Evolutionary conservation across 2,888 invertebrate species (phyloP).

Genomic region (Pocota personata): DNA sequence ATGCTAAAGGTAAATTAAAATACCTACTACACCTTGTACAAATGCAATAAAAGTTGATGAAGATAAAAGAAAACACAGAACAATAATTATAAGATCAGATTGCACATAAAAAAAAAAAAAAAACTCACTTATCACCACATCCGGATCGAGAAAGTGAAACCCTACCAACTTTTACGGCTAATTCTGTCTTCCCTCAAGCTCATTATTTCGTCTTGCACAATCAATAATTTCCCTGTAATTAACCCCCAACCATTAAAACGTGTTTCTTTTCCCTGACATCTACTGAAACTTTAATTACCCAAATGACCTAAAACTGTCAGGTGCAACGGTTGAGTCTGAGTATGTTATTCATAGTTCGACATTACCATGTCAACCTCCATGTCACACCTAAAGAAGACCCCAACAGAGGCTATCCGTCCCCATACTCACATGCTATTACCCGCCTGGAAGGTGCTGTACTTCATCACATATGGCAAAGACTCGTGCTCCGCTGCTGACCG

Average conservation of each 20-base stretch:
- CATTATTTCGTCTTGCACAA: not conserved
- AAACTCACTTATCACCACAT: not conserved
- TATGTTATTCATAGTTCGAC: not conserved
- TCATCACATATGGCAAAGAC: conserved; percentile 79
- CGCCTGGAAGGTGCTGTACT: conserved; percentile 80
- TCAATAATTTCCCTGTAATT: not conserved
- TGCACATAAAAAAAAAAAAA: not conserved
- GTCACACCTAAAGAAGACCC: not conserved
- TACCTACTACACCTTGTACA: not conserved
- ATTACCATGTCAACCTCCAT: not conserved
- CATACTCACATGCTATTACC: conserved; percentile 79
- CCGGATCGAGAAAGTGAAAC: not conserved
- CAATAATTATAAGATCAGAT: not conserved
- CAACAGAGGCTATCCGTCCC: not conserved
- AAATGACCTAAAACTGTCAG: conserved; percentile 34
- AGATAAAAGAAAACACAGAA: not conserved
- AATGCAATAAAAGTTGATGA: not conserved
- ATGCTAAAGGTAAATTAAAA: not conserved
- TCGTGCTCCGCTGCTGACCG: conserved; percentile 73
- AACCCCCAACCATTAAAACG: not conserved
- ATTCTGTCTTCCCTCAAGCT: not conserved
- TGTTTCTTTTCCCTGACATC: not conserved
- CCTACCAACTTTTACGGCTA: not conserved
- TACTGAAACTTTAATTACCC: conserved; percentile 13
- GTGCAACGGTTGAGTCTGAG: not conserved